phyloP scores from a whole-genome alignment of 2,113 vertebrate genomes.

The Bungarus multicinctus region DNA sequence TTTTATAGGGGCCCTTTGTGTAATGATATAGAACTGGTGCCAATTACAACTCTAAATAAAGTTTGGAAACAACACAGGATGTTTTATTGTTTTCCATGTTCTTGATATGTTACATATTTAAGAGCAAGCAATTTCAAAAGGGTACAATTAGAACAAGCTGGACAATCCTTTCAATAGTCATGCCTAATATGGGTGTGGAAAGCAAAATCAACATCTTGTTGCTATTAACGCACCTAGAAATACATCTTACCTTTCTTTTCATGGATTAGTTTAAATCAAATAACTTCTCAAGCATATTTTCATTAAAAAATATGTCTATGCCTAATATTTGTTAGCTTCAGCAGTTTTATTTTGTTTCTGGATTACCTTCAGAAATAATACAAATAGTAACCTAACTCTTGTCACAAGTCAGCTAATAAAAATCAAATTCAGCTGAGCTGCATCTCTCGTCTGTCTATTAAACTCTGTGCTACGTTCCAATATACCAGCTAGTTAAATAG shows the following conservation, averaged over 20 bases:
- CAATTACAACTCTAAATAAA: neutral
- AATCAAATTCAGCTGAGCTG: neutral
- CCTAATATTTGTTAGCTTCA: neutral
- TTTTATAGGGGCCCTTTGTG: neutral
- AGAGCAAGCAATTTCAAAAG: neutral
- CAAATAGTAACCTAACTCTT: neutral
- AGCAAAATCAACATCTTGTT: neutral
- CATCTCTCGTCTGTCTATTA: neutral
- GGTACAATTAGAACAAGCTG: neutral
- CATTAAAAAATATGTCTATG: neutral
- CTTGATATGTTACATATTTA: neutral
- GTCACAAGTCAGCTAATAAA: neutral
- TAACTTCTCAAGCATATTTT: neutral
- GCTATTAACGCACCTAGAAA: neutral
- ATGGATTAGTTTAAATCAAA: neutral
- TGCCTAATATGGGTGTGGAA: neutral
- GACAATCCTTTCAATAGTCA: neutral
- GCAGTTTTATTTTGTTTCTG: neutral
- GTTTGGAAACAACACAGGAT: neutral
- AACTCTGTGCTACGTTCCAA: neutral
- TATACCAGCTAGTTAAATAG: neutral
- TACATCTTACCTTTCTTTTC: neutral
- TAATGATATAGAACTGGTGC: neutral
- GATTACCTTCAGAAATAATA: neutral
- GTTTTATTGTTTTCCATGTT: neutral